Percentiles rank a stretch among this genome's conserved stretches.
These are phyloP conservation scores for Python bivittatus DNA, from an alignment of 2,113 vertebrate species.

Conservation along the genomic window DNA sequence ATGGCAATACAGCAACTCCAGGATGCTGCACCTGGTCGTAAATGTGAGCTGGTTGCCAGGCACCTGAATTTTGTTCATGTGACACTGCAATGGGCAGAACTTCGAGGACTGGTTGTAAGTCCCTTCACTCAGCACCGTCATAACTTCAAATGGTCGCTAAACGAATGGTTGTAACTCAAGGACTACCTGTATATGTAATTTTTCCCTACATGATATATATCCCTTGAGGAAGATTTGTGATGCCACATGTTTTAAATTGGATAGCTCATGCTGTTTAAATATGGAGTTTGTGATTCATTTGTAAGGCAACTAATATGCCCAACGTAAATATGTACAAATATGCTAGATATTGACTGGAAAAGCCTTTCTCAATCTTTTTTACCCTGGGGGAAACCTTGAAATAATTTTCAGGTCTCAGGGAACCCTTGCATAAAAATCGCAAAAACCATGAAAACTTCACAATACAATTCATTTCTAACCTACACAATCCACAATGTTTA, in stretches of 20 bases:
- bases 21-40: too few species aligned
- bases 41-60: too few species aligned
- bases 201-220: background rate
- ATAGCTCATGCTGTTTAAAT: background rate
- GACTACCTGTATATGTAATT: background rate
- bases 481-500: background rate
- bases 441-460: background rate
- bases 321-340: background rate
- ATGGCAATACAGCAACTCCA: too few species aligned
- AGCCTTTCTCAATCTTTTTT: background rate
- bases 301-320: background rate
- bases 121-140: too few species aligned
- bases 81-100: too few species aligned
- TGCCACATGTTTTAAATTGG: background rate
- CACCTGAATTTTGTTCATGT: too few species aligned
- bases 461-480: background rate
- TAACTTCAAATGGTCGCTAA: too few species aligned
- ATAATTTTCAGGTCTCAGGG: background rate
- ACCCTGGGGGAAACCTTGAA: background rate
- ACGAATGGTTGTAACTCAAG: too few species aligned
- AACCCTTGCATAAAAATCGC: background rate
- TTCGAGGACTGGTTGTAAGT: too few species aligned
- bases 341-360: fast-evolving
- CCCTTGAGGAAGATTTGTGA: background rate
- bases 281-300: background rate